These are phyloP conservation scores for Mesorhabditis belari DNA, from an alignment of 2,888 invertebrate genomes.

Conservation along the genomic window DNA sequence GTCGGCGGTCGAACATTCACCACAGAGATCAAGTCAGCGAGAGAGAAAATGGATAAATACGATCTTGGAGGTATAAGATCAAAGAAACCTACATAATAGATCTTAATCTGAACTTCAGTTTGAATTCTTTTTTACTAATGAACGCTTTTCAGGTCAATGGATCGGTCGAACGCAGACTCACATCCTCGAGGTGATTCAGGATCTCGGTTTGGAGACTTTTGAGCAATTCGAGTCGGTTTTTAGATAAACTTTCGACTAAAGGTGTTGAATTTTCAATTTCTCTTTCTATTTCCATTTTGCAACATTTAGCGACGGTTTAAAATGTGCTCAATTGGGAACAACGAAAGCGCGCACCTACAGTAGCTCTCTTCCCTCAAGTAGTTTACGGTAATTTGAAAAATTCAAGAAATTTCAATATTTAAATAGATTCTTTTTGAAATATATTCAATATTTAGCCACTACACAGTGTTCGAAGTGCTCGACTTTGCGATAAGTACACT, in stretches of 20 bases:
- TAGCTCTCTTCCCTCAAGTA: background rate
- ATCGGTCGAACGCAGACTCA: slow-evolving; percentile 55
- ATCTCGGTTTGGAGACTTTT: slow-evolving; percentile 53
- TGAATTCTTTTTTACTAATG: background rate
- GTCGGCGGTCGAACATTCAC: slow-evolving; percentile 56
- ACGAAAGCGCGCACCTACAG: background rate
- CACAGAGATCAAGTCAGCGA: slow-evolving; percentile 19
- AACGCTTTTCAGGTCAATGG: slow-evolving; percentile 53
- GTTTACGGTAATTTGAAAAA: background rate
- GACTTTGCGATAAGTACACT: background rate
- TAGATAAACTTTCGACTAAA: too few relatives aligned
- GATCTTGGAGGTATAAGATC: slow-evolving; percentile 40
- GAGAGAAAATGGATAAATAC: slow-evolving; percentile 16
- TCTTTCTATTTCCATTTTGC: background rate
- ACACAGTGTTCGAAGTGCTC: background rate
- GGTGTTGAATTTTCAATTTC: too few relatives aligned
- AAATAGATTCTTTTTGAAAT: too few relatives aligned
- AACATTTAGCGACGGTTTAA: slow-evolving; percentile 10
- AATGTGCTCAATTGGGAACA: background rate
- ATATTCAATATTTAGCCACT: background rate
- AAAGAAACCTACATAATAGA: too few relatives aligned
- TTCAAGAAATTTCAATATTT: too few relatives aligned
- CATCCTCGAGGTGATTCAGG: slow-evolving; percentile 52
- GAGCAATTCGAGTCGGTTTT: slow-evolving; percentile 17
- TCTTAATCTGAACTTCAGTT: too few relatives aligned